phyloP scores from a whole-genome alignment of 2,888 invertebrate species.

The Pristionchus arcanus region DNA sequence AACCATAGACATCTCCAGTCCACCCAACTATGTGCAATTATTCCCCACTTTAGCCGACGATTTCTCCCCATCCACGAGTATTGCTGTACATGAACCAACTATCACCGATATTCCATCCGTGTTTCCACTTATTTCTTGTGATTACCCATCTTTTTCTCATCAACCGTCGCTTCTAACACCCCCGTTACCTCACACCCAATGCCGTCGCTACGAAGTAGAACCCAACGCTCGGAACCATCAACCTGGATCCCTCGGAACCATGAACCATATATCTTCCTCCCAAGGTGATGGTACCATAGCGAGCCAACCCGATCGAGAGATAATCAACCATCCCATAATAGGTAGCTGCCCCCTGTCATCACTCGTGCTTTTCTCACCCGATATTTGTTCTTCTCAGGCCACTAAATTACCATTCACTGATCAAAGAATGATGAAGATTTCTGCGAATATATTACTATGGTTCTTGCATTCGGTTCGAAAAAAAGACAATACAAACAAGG shows the following conservation, averaged over 20 bases:
- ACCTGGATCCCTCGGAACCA: no score
- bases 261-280: no score
- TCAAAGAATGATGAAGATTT: background rate
- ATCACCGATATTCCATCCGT: background rate
- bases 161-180: background rate
- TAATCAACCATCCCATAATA: conserved; percentile 26
- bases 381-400: background rate
- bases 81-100: background rate
- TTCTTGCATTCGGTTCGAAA: no score
- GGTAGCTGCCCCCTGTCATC: conserved; percentile 24
- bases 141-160: background rate
- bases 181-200: conserved; percentile 21
- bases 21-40: background rate
- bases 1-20: background rate
- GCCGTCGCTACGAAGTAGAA: conserved; percentile 26
- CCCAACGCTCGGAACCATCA: background rate
- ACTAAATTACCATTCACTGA: background rate
- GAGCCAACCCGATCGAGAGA: background rate
- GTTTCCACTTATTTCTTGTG: background rate
- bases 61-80: conserved; percentile 20
- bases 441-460: background rate
- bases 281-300: no score
- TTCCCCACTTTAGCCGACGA: background rate
- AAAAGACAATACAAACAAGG: no score
- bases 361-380: conserved; percentile 2